Percentiles rank a stretch among this genome's conserved stretches.
These are phyloP conservation scores for Cryptotermes secundus DNA, from an alignment of 1,140 invertebrate genomes.

Conservation along the genomic window DNA sequence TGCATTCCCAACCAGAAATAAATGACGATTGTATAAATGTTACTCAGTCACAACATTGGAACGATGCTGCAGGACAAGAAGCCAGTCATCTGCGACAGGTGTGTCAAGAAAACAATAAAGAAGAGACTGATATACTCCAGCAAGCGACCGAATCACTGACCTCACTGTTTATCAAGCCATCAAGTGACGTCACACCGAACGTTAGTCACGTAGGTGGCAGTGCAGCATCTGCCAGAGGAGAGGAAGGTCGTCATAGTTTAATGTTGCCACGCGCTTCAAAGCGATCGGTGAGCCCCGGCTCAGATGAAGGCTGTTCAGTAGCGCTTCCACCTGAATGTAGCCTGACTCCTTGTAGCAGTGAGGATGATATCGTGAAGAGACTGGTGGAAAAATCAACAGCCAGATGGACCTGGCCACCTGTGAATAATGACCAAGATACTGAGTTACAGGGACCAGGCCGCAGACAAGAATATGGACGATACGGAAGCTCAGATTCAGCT, in stretches of 20 bases:
- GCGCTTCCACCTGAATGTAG: slow-evolving; percentile 38
- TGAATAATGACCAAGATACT: neutral
- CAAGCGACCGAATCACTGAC: neutral
- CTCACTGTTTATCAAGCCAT: neutral
- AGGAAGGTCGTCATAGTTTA: neutral
- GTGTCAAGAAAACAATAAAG: neutral
- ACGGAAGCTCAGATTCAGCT: slow-evolving; percentile 56
- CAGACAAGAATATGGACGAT: slow-evolving; percentile 41
- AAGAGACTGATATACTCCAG: neutral
- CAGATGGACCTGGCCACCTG: slow-evolving; percentile 32
- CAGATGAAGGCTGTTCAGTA: slow-evolving; percentile 30
- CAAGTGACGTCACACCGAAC: neutral
- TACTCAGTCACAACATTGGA: neutral
- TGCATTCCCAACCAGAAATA: too few relatives aligned
- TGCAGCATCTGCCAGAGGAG: neutral
- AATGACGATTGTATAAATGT: neutral
- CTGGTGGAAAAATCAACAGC: slow-evolving; percentile 42
- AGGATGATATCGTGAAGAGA: slow-evolving; percentile 42
- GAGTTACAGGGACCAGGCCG: neutral
- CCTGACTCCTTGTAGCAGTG: slow-evolving; percentile 44
- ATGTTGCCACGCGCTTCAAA: slow-evolving; percentile 37
- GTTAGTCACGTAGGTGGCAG: neutral
- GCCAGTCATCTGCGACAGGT: neutral
- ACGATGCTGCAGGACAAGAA: neutral
- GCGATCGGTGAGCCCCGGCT: slow-evolving; percentile 15